Percentiles rank a stretch among this genome's conserved stretches.
phyloP scores from a whole-genome alignment of 2,113 vertebrate genomes.

The Crotalus tigris region DNA sequence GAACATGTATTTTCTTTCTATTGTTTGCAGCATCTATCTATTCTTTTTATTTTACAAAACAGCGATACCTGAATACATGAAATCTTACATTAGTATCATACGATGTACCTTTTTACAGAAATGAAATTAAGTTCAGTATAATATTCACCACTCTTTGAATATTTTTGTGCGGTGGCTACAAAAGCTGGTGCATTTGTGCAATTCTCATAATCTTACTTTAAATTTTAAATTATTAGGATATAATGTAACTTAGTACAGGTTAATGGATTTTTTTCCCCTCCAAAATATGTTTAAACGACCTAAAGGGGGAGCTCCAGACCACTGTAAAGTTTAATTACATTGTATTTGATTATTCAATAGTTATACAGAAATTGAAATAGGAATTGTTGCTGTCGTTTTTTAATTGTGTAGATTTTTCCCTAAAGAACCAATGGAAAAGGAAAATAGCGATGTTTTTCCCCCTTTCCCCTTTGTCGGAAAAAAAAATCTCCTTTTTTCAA shows the following conservation, averaged over 20 bases:
- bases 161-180: not conserved
- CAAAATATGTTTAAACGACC: conserved; percentile 22
- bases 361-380: not conserved
- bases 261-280: not conserved
- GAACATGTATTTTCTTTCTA: not conserved
- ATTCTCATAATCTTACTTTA: not conserved
- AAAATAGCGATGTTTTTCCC: not conserved
- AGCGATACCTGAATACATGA: not conserved
- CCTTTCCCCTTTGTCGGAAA: not conserved
- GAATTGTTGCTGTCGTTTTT: not conserved
- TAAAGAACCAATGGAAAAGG: not conserved
- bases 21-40: not conserved
- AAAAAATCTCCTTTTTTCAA: conserved; percentile 30
- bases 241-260: not conserved
- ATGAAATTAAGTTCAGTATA: not conserved
- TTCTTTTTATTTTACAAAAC: conserved; percentile 40
- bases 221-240: not conserved
- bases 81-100: conserved; percentile 11
- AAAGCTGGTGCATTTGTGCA: not conserved
- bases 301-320: conserved; percentile 62
- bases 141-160: accelerated
- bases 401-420: not conserved
- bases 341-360: not conserved
- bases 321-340: not conserved
- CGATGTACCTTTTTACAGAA: not conserved